Evolutionary conservation across 2,797 vertebrate genomes (phyloP), one percentile per base, ranked within the genome.

Genomic region (Glossophaga mutica): DNA sequence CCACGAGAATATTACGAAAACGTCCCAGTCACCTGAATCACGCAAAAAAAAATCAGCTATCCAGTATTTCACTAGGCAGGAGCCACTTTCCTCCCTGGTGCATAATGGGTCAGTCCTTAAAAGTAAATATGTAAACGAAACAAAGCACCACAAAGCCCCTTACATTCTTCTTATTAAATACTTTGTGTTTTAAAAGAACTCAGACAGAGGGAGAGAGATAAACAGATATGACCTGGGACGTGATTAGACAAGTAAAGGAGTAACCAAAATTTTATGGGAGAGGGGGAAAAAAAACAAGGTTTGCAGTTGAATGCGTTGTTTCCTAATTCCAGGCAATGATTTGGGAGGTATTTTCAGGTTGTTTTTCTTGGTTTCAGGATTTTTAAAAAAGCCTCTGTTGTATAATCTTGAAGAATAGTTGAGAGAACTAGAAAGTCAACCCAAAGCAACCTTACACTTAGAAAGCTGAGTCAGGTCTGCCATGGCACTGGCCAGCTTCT

Each of bases 111-210:
- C 32, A 46, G 9, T 37, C 32, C 74, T 94, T 88, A 93, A 65
- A 92, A 84, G 79, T 77, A 90, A 93, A 71, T 48, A 21, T 24
- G 32, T 34, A 91, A 91, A 86, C 14, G 55, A 96, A 90, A 90
- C 21, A 86, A 86, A 82, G 29, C 22, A 10, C 46, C 9, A 24
- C 68, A 55, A 82, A 96, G 76, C 74, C 68, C 52, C 67, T 93
- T 78, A 22, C 50, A 59, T 44, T 91, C 50, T 87, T 87, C n/a
- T 91, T 76, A 82, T 87, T 94, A 92, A 94, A 42, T 78, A 34
- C 65, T 74, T 73, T 87, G 67, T 82, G 52, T 87, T 95, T 97
- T 94, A 91, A 96, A 97, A 86, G 86, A 88, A 77, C 71, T 86
- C 62, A 42, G 70, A 73, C 24, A 26, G 70, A 15, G 39, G 39